Conservation (phyloP, 2,797 vertebrate species). For the Rhinoraja longicauda region DNA sequence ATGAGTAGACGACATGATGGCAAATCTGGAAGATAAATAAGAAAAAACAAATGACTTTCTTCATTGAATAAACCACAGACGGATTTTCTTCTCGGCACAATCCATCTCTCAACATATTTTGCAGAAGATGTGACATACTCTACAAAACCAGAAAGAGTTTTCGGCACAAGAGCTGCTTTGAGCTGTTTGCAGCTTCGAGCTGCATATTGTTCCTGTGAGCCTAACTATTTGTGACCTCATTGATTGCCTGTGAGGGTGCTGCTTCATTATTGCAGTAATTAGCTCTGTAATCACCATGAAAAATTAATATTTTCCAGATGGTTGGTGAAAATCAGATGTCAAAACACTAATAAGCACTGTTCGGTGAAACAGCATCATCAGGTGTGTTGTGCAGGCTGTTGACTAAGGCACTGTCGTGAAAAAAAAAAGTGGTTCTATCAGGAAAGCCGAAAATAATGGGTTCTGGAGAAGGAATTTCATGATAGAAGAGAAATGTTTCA, state of each 20-base stretch:
- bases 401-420: not conserved
- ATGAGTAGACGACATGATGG: not conserved
- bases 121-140: not conserved
- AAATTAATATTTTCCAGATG: constrained; percentile 20
- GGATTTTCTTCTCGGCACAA: not conserved
- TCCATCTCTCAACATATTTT: not conserved
- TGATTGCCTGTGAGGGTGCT: not conserved
- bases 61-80: not conserved
- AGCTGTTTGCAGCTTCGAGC: not conserved
- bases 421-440: not conserved
- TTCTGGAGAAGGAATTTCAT: not conserved
- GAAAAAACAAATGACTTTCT: not conserved
- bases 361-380: not conserved
- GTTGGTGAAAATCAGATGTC: not conserved
- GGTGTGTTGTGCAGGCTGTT: not conserved
- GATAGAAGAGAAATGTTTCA: not conserved
- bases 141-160: not conserved
- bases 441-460: not conserved
- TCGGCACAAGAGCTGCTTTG: too few relatives aligned
- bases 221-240: not conserved
- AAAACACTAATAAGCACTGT: not conserved
- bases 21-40: too few relatives aligned
- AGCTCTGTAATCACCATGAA: constrained; percentile 5
- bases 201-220: not conserved
- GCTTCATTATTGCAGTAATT: constrained; percentile 23